Conservation (phyloP, 2,797 vertebrate species). For the Ispidina lecontei region DNA sequence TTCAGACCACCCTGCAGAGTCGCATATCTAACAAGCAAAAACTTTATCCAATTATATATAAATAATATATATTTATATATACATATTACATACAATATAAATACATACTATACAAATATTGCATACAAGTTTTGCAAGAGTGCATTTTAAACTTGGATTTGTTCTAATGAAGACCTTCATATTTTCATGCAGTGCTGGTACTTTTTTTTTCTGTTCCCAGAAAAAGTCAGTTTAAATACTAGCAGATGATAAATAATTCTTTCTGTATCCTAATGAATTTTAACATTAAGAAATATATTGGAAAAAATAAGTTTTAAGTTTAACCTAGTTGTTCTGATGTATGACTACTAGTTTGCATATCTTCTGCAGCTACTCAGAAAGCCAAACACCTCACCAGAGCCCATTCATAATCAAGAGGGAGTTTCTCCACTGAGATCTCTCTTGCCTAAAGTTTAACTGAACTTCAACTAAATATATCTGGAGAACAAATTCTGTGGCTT, state of each 20-base stretch:
- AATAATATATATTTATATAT: no score
- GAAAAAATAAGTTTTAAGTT: not conserved
- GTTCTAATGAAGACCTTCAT: not conserved
- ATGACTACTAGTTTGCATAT: not conserved
- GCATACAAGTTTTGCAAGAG: fast-evolving
- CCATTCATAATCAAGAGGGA: not conserved
- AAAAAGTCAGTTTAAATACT: not conserved
- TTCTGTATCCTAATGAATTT: not conserved
- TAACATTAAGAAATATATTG: not conserved
- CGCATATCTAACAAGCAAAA: not conserved
- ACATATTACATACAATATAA: no score
- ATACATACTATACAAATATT: not conserved
- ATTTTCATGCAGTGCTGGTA: not conserved
- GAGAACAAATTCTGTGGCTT: not conserved
- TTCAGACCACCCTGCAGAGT: not conserved
- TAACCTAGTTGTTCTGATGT: not conserved
- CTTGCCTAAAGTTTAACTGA: not conserved
- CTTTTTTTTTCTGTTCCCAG: not conserved
- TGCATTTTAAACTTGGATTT: not conserved
- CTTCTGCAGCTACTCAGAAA: not conserved
- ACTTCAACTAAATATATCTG: not conserved
- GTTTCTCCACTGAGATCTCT: not conserved
- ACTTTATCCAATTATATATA: not conserved
- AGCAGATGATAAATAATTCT: not conserved
- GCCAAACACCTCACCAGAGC: not conserved